phyloP scores from a whole-genome alignment of 2,888 invertebrate genomes.

The Oscheius sp. region DNA sequence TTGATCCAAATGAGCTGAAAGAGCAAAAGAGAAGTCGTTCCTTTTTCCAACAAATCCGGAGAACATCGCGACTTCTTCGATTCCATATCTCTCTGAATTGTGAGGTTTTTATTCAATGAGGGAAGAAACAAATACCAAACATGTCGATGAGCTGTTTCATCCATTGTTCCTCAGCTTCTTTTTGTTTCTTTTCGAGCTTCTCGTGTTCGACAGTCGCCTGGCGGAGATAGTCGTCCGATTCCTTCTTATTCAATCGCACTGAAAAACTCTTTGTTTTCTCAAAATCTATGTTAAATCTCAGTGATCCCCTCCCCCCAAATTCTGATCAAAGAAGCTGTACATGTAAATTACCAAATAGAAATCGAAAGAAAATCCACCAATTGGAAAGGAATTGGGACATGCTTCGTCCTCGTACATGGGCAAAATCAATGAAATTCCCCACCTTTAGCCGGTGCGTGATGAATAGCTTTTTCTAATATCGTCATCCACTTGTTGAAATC shows the following conservation, averaged over 20 bases:
- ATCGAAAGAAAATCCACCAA: background rate
- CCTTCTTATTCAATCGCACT: constrained; percentile 17
- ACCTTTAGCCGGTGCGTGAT: constrained; percentile 11
- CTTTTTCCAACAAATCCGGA: constrained; percentile 40
- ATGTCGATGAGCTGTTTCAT: constrained; percentile 34
- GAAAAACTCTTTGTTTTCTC: background rate
- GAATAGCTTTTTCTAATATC: constrained; percentile 42
- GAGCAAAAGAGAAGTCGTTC: constrained; percentile 36
- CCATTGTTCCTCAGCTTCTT: constrained; percentile 46
- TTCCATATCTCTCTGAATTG: constrained; percentile 30
- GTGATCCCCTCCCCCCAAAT: too few species aligned
- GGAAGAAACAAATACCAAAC: constrained; percentile 29
- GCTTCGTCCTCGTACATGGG: background rate
- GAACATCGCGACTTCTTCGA: constrained; percentile 36
- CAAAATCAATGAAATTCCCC: too few species aligned
- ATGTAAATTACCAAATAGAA: background rate
- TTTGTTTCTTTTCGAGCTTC: constrained; percentile 31
- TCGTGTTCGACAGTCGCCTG: constrained; percentile 18
- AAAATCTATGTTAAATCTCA: too few species aligned
- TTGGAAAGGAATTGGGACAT: background rate
- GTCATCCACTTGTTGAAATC: constrained; percentile 51
- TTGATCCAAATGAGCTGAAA: constrained; percentile 34
- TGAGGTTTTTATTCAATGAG: background rate
- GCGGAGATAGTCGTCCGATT: constrained; percentile 11
- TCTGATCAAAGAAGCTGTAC: too few species aligned